phyloP scores from a whole-genome alignment of 2,113 vertebrate genomes.

The Acrocephalus arundinaceus region DNA sequence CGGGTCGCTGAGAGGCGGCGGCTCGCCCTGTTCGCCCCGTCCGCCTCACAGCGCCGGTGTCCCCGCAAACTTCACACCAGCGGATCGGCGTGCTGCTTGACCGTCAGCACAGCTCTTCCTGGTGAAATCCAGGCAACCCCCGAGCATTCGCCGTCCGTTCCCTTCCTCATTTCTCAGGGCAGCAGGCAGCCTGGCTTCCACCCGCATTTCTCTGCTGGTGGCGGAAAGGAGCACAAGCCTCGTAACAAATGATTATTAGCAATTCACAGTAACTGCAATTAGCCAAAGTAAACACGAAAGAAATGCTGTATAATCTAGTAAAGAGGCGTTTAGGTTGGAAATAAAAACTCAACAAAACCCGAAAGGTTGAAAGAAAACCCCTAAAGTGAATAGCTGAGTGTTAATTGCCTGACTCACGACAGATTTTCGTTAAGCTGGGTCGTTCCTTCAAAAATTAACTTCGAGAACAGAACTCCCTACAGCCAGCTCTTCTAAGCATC shows the following conservation, averaged over 20 bases:
- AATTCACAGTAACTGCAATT: neutral
- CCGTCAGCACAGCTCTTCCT: rapidly evolving
- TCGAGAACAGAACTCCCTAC: neutral
- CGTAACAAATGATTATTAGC: neutral
- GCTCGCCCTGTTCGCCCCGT: neutral
- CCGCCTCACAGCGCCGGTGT: neutral
- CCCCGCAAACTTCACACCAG: neutral
- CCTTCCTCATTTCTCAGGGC: neutral
- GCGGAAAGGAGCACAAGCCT: neutral
- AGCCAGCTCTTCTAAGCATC: neutral
- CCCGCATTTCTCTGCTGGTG: neutral
- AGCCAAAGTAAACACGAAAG: neutral
- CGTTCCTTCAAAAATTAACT: neutral
- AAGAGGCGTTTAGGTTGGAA: neutral
- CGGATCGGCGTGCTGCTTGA: neutral
- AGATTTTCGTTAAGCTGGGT: constrained; percentile 10
- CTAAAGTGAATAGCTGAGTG: neutral
- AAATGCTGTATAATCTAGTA: neutral
- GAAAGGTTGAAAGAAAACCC: neutral
- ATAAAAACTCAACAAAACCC: neutral
- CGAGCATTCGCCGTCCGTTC: neutral
- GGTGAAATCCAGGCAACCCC: neutral
- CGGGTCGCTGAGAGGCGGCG: neutral
- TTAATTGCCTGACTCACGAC: neutral
- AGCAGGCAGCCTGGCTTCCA: neutral